phyloP scores from a whole-genome alignment of 2,888 invertebrate species.

The Octodonta nipae region DNA sequence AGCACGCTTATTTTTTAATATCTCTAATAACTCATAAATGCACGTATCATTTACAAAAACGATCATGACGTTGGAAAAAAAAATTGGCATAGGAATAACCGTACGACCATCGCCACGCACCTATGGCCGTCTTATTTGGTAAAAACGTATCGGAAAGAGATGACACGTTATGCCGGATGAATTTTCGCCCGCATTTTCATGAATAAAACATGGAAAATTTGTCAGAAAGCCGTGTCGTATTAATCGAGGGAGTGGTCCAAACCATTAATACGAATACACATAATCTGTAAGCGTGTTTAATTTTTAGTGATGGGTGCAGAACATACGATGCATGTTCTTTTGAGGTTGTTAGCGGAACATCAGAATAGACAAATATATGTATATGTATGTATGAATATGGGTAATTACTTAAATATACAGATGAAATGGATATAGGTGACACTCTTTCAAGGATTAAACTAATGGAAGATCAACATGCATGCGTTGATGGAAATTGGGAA shows the following conservation, averaged over 20 bases:
- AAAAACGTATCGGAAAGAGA: no score
- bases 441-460: no score
- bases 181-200: no score
- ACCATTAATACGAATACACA: slow-evolving; percentile 20
- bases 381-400: no score
- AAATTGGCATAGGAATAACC: not conserved
- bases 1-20: slow-evolving; percentile 17
- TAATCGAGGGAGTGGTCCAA: slow-evolving; percentile 21
- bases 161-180: no score
- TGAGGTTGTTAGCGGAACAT: no score
- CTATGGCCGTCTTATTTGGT: not conserved
- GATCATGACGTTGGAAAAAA: slow-evolving; percentile 10
- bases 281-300: slow-evolving; percentile 22
- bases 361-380: no score
- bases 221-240: slow-evolving; percentile 21
- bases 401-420: no score
- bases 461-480: no score
- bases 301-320: slow-evolving; percentile 19
- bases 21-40: slow-evolving; percentile 22
- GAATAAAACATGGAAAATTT: slow-evolving; percentile 22
- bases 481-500: no score
- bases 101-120: slow-evolving; percentile 1
- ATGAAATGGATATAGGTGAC: no score
- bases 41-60: slow-evolving; percentile 16
- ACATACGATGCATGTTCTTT: no score